phyloP scores from a whole-genome alignment of 2,888 invertebrate species.

The Apotomis capreana region DNA sequence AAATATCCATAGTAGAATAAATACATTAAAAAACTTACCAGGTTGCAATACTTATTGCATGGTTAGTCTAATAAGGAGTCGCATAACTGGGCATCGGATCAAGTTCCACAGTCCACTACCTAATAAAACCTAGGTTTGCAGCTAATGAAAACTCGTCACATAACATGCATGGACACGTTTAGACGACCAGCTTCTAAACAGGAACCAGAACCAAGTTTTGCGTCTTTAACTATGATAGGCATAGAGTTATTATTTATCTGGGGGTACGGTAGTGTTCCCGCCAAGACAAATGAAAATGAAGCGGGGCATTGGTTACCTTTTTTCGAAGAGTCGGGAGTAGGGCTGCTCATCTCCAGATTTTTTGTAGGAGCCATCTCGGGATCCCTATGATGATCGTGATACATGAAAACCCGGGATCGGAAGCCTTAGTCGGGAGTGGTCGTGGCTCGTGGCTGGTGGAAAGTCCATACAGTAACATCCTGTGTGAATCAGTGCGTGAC shows the following conservation, averaged over 20 bases:
- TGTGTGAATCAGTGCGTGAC: slow-evolving; percentile 73
- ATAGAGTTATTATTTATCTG: too few species aligned
- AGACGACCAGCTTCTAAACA: slow-evolving; percentile 21
- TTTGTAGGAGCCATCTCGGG: too few species aligned
- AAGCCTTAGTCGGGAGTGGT: slow-evolving; percentile 12
- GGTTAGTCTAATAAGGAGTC: slow-evolving; percentile 18
- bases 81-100: slow-evolving; percentile 23
- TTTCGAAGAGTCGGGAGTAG: too few species aligned
- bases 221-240: slow-evolving; percentile 10
- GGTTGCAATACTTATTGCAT: background rate
- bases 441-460: slow-evolving; percentile 31
- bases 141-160: slow-evolving; percentile 18
- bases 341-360: too few species aligned
- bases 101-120: slow-evolving; percentile 21
- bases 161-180: slow-evolving; percentile 18
- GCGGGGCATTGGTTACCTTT: too few species aligned
- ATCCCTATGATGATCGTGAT: too few species aligned
- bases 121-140: slow-evolving; percentile 7
- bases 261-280: too few species aligned
- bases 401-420: too few species aligned
- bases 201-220: slow-evolving; percentile 25
- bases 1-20: background rate
- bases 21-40: background rate
- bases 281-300: too few species aligned
- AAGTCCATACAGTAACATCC: slow-evolving; percentile 57